These are phyloP conservation scores for Helicoverpa zea DNA, from an alignment of 1,140 invertebrate species.

Conservation along the genomic window DNA sequence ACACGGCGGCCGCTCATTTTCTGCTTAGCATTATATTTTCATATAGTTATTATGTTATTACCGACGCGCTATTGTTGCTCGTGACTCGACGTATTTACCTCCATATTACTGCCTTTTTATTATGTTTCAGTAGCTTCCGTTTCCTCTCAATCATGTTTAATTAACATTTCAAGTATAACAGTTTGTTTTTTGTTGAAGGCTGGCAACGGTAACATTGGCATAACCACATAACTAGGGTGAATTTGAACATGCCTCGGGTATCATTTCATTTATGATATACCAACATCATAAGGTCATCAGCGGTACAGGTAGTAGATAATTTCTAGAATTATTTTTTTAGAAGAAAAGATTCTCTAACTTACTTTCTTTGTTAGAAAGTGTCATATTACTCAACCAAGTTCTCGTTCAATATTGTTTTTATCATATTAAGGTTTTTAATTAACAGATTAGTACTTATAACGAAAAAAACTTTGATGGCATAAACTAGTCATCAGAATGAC, in stretches of 20 bases:
- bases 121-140: slow-evolving; percentile 43
- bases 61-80: slow-evolving; percentile 57
- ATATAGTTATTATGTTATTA: slow-evolving; percentile 55
- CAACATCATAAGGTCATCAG: too few species aligned
- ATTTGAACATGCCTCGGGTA: not conserved
- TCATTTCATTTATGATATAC: too few species aligned
- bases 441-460: too few species aligned
- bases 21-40: slow-evolving; percentile 75
- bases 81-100: slow-evolving; percentile 53
- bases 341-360: too few species aligned
- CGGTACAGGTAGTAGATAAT: too few species aligned
- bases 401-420: too few species aligned
- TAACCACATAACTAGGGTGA: not conserved
- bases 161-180: slow-evolving; percentile 24
- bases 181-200: slow-evolving; percentile 24
- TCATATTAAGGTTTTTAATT: too few species aligned
- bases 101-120: slow-evolving; percentile 32
- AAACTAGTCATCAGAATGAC: too few species aligned
- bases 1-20: slow-evolving; percentile 57
- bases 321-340: too few species aligned
- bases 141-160: slow-evolving; percentile 45
- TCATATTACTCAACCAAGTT: too few species aligned
- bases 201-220: not conserved
- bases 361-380: too few species aligned
- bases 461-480: too few species aligned